Evolutionary conservation across 2,797 vertebrate species (phyloP).

Genomic region (Falco rusticolus): DNA sequence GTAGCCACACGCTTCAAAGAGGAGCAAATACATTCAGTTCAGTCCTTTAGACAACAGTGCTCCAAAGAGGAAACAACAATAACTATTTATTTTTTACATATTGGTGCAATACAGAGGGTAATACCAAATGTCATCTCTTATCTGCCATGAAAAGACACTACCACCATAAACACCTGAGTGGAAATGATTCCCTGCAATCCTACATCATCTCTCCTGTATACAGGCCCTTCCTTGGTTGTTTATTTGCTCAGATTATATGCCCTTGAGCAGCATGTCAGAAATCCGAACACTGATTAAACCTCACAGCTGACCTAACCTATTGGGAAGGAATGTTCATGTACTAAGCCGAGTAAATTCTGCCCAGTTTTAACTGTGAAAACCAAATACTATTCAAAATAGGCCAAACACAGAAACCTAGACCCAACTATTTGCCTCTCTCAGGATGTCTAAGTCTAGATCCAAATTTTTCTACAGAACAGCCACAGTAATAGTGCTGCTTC

Average conservation of each 20-base stretch:
- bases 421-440: background rate
- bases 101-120: background rate
- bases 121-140: constrained; percentile 35
- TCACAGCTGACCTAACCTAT: constrained; percentile 66
- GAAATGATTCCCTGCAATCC: constrained; percentile 56
- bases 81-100: constrained; percentile 13
- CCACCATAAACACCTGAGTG: constrained; percentile 56
- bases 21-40: background rate
- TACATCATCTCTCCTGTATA: constrained; percentile 8
- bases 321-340: constrained; percentile 47
- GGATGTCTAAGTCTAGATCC: background rate
- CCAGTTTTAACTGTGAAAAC: constrained; percentile 11
- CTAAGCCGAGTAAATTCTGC: constrained; percentile 11
- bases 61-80: constrained; percentile 35
- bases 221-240: constrained; percentile 42
- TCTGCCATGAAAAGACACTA: constrained; percentile 54
- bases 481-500: background rate
- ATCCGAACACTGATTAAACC: constrained; percentile 61
- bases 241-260: constrained; percentile 50
- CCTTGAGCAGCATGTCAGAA: constrained; percentile 48
- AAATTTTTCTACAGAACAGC: background rate
- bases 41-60: background rate
- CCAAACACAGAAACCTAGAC: background rate
- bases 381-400: constrained; percentile 18
- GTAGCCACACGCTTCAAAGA: background rate